A percentile compares a stretch with the other conserved stretches of the same genome.
phyloP scores from a whole-genome alignment of 2,888 invertebrate genomes.

The Chymomyza fuscimana region DNA sequence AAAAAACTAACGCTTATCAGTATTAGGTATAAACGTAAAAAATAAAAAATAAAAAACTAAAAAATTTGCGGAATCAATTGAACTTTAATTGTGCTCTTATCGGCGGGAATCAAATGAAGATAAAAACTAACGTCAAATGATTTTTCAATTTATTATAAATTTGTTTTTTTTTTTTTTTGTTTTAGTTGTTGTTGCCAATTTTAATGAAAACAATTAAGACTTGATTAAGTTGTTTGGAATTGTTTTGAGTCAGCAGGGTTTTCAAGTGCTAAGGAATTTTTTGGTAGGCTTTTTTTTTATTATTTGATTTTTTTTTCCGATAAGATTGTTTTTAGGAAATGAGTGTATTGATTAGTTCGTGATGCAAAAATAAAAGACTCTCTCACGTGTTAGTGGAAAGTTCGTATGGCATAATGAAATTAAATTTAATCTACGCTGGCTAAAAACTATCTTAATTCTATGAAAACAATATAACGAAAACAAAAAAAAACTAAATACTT shows the following conservation, averaged over 20 bases:
- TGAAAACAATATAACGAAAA: no score
- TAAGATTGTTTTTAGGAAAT: not conserved
- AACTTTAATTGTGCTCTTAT: slow-evolving; percentile 1
- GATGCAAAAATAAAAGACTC: no score
- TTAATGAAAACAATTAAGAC: slow-evolving; percentile 14
- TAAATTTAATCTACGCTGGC: no score
- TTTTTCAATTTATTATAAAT: not conserved
- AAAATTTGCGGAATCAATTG: not conserved
- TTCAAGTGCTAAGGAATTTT: not conserved
- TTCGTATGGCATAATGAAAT: no score
- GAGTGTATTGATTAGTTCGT: no score
- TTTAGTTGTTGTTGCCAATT: not conserved
- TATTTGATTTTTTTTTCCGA: not conserved
- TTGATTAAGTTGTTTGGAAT: slow-evolving; percentile 9
- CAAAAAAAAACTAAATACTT: not conserved
- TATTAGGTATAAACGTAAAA: not conserved
- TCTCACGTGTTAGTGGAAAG: no score
- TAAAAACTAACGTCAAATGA: not conserved
- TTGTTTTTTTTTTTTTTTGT: not conserved
- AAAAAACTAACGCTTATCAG: slow-evolving; percentile 1
- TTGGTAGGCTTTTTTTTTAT: not conserved
- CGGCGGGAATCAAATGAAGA: not conserved
- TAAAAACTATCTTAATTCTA: no score
- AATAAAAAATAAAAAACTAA: not conserved
- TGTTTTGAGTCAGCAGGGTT: not conserved